Base-by-base conservation (phyloP, 2,113 vertebrate species). In the Hyperopisus bebe region DNA sequence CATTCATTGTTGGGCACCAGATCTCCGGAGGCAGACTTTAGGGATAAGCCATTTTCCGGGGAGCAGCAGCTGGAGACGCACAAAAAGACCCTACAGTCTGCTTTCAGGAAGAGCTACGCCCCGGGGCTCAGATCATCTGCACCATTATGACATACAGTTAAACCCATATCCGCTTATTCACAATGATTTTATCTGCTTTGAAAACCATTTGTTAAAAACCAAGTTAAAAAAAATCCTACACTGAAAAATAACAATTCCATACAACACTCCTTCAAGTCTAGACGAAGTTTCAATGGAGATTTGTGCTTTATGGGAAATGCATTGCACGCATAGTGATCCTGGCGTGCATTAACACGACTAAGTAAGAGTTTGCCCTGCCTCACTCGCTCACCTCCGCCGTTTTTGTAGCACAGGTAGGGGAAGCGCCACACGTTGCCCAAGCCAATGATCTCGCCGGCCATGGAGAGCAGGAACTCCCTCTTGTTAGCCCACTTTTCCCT, bases 391-490 rank as follows among this genome's bases (percentile, higher is more conserved):
- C 97, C 97, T 55, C 97, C 97, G 24, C 97, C 97, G 0, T 98
- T 97, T 89, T 92, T 97, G 94, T 95, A 99, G 95, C 97, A 99
- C 91, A 99, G 95, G 94, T 97, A 99, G 0, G 98, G 98, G 89
- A 99, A 99, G 39, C 97, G 95, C 97, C 97, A 98, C 89, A 99
- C 95, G 0, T 98, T 98, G 48, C 96, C 97, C 51, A 99, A 93
- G 27, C 98, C 97, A n/a, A 98, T 97, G 92, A 99, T 97, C 92
- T 97, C 97, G 15, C 97, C 98, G 0, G 97, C 96, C 95, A 98
- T 96, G 13, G 97, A 97, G 21, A 99, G 92, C 48, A 98, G 80
- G 89, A 98, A 99, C 89, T 99, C 98, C 90, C 92, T 94, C 90
- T 98, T 99, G 94, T 95, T 98, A 66, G 92, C 94, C 98, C 98